Evolutionary conservation across 2,888 invertebrate genomes (phyloP), one percentile per base, ranked within the genome.

Genomic region (Pyrocoelia pectoralis): DNA sequence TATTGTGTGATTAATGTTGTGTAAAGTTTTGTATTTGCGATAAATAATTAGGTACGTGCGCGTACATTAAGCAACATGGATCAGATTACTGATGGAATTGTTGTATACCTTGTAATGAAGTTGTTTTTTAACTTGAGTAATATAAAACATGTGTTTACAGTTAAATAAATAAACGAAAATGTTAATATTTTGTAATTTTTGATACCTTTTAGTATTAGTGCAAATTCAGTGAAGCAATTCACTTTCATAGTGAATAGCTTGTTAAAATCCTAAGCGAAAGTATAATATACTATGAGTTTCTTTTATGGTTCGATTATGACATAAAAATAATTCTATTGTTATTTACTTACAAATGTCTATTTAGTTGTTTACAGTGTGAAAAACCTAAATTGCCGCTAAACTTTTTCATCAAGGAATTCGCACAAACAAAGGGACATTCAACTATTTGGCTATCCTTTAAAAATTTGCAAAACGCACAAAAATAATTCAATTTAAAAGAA

Each of bases 321-420:
- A 46, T 46, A 46, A 46, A 46, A 46, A 46, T 46, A 18, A 46
- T 46, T 46, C 46, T 17, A 46, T 46, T 46, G 46, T 46, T 38
- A 12, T 38, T 2, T 15, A 15, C 12, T 12, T 15, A 9, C 46
- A 43, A 43, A 15, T 46, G 33, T 33, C n/a, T 33, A 18, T 15
- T 46, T 46, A 6, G n/a, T n/a, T 24, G 6, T 24, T 5, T 3
- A n/a, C n/a, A 18, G 46, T 46, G 46, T 17, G 18, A 46, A 46
- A 46, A 46, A 15, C 10, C 9, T 6, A 10, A 33, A 33, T 33
- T 33, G 33, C 8, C n/a, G 6, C 6, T 6, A 3, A 6, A 24
- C 4, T 24, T 24, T 24, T 24, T 24, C 24, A 24, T 24, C 3
- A 6, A 6, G 24, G 6, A 6, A 24, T 24, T 24, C 24, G 24